Conservation (phyloP, 2,888 invertebrate genomes). For the Chrysodeixis includens region DNA sequence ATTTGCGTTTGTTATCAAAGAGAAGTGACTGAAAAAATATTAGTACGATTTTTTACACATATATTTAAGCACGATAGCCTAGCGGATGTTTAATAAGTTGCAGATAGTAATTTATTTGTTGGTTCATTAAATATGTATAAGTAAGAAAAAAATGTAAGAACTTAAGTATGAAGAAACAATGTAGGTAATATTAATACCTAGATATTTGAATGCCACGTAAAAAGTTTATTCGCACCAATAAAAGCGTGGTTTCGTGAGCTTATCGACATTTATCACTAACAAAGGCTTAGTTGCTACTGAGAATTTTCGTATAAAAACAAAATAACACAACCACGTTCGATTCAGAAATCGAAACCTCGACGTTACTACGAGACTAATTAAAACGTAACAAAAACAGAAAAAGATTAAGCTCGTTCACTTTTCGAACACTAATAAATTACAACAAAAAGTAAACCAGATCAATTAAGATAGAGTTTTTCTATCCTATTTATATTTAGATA, state of each 20-base stretch:
- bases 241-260: neutral
- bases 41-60: neutral
- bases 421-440: conserved; percentile 9
- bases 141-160: neutral
- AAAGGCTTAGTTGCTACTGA: neutral
- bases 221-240: neutral
- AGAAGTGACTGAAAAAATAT: neutral
- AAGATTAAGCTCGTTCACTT: neutral
- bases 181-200: no score
- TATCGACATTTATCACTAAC: neutral
- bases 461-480: conserved; percentile 44
- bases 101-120: neutral
- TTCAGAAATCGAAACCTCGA: neutral
- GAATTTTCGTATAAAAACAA: neutral
- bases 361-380: neutral
- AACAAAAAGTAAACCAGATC: conserved; percentile 19
- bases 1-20: neutral
- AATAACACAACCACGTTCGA: neutral
- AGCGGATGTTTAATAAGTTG: neutral
- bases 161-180: no score
- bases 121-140: no score
- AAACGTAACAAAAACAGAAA: neutral
- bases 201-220: neutral
- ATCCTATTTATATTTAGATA: conserved; percentile 32
- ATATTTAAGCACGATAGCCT: no score